Base-by-base conservation (phyloP, 2,113 vertebrate genomes). In the Charina bottae region DNA sequence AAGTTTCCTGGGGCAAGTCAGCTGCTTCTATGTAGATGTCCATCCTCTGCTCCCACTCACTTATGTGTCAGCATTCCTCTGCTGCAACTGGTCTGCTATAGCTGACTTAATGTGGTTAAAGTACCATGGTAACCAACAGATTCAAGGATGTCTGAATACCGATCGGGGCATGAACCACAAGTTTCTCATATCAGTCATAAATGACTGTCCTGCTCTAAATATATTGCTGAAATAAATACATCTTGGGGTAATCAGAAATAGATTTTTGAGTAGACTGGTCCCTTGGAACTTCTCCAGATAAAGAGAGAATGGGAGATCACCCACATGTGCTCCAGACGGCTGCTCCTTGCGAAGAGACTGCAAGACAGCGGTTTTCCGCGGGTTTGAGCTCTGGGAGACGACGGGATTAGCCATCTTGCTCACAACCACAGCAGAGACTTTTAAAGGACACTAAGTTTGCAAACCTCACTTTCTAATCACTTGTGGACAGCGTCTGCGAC, bases 81-180 rank as follows among this genome's bases (percentile, higher is more conserved):
- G 56, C 23, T 37, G 62, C n/a, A 78, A n/a, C 58, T 89, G 87
- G 13, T 84, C 54, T 83, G 24, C 55, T 42, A 24, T 54, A 55
- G 58, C 91, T 54, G 72, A 64, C 59, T 85, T 89, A 42, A 86
- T 88, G 86, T 53, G 54, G 72, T 55, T 60, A 62, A 64, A 42
- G 15, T 89, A 59, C n/a, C 37, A 92, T 89, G n/a, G 91, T 12
- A 89, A 92, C 87, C 83, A 89, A 85, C 13, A 89, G 37, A 28
- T n/a, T 28, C n/a, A 89, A 56, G n/a, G 56, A 42, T 64, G 46
- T 17, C 46, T 33, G 6, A 19, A 37, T 15, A 64, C n/a, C 49
- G 54, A 46, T 9, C 53, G 72, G 28, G 9, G 21, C 58, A 62
- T 78, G 58, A 85, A 55, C 88, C 58, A 23, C n/a, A 54, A 11